Conservation (phyloP, 2,888 invertebrate species). For the Lycocerus yunnanus region DNA sequence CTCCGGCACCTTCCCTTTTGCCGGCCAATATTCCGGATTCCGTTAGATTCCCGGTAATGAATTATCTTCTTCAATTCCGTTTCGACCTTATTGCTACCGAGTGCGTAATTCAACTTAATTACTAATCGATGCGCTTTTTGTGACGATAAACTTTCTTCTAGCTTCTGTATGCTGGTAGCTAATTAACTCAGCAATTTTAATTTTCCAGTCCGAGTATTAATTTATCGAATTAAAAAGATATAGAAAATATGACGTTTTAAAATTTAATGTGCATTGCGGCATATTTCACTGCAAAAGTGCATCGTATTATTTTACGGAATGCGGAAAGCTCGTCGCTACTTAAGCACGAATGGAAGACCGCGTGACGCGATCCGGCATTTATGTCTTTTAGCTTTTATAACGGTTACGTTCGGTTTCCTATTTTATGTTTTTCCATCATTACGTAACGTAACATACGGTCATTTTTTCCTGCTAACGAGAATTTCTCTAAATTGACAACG, state of each 20-base stretch:
- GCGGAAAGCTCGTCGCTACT: slow-evolving; percentile 37
- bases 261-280: slow-evolving; percentile 10
- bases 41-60: no score
- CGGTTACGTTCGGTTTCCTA: slow-evolving; percentile 16
- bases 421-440: neutral
- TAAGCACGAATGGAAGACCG: slow-evolving; percentile 37
- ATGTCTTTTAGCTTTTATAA: slow-evolving; percentile 26
- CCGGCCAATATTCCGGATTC: no score
- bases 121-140: neutral
- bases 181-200: neutral
- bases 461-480: neutral
- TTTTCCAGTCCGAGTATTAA: neutral
- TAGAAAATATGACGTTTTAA: slow-evolving; percentile 13
- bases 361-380: slow-evolving; percentile 35
- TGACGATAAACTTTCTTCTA: neutral
- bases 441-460: neutral
- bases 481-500: neutral
- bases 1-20: neutral
- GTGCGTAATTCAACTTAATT: neutral
- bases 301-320: slow-evolving; percentile 31
- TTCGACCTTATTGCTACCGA: neutral
- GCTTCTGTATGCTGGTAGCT: neutral
- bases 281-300: slow-evolving; percentile 25
- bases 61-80: neutral
- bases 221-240: neutral